Conservation (phyloP, 2,888 invertebrate genomes). For the Pyrochroa serraticornis region DNA sequence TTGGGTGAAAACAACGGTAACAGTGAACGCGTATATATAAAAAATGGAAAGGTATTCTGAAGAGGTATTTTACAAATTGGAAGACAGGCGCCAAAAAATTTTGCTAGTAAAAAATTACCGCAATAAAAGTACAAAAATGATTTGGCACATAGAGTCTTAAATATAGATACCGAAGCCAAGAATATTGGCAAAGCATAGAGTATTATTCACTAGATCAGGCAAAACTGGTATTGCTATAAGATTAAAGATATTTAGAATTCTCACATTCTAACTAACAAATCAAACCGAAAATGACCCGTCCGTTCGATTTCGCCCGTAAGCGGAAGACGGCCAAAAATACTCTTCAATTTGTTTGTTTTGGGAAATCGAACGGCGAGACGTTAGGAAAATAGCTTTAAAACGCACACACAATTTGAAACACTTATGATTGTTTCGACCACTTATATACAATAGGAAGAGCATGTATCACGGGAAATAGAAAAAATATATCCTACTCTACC, state of each 20-base stretch:
- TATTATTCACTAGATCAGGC: conserved; percentile 53
- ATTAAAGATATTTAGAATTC: conserved; percentile 47
- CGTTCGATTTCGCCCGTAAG: conserved; percentile 25
- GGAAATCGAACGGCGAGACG: conserved; percentile 26
- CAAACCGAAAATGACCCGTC: conserved; percentile 14
- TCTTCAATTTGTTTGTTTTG: conserved; percentile 30
- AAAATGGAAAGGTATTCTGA: background rate
- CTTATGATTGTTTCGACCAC: conserved; percentile 48
- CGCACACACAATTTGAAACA: conserved; percentile 40
- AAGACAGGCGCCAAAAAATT: conserved; percentile 52
- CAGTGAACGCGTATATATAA: background rate
- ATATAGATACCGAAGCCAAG: conserved; percentile 35
- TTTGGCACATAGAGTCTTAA: conserved; percentile 43
- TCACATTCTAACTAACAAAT: conserved; percentile 38
- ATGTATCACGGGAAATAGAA: conserved; percentile 57
- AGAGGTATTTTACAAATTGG: conserved; percentile 45
- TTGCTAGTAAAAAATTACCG: conserved; percentile 37
- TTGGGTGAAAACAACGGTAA: background rate
- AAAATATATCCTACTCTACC: conserved; percentile 50
- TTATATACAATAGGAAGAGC: conserved; percentile 54
- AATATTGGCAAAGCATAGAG: conserved; percentile 49
- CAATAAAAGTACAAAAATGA: conserved; percentile 40
- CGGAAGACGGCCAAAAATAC: conserved; percentile 35
- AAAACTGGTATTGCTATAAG: conserved; percentile 56
- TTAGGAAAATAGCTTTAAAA: conserved; percentile 37